Conservation (phyloP, 2,888 invertebrate species). For the Caenorhabditis afra region DNA sequence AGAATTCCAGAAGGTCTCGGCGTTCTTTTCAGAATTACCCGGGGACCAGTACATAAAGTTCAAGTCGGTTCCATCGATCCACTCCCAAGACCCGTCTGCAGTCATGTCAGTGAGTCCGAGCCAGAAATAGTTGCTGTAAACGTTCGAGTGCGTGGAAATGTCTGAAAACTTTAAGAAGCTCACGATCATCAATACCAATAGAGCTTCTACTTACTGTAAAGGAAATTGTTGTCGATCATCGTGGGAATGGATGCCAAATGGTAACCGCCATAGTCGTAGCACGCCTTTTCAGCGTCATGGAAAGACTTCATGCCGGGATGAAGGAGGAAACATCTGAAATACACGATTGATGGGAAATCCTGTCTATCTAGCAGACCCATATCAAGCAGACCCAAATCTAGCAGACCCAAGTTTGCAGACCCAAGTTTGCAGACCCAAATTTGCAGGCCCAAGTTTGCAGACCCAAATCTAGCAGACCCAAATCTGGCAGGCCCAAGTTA, state of each 20-base stretch:
- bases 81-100: conserved; percentile 42
- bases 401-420: too few species aligned
- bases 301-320: conserved; percentile 18
- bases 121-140: conserved; percentile 41
- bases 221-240: conserved; percentile 53
- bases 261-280: conserved; percentile 54
- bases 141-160: conserved; percentile 5
- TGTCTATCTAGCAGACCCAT: not conserved
- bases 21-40: conserved; percentile 2
- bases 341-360: too few species aligned
- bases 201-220: conserved; percentile 36
- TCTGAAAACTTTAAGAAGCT: conserved; percentile 5
- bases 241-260: conserved; percentile 34
- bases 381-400: not conserved
- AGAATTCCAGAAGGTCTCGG: not conserved
- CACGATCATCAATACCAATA: too few species aligned
- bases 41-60: conserved; percentile 39
- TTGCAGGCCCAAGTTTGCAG: too few species aligned
- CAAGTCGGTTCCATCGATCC: conserved; percentile 49
- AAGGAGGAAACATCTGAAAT: conserved; percentile 50
- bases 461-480: too few species aligned
- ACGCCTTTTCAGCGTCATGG: conserved; percentile 53
- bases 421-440: too few species aligned
- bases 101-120: conserved; percentile 49
- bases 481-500: too few species aligned